These are phyloP conservation scores for Nemoura dubitans DNA, from an alignment of 2,888 invertebrate species.

Conservation along the genomic window DNA sequence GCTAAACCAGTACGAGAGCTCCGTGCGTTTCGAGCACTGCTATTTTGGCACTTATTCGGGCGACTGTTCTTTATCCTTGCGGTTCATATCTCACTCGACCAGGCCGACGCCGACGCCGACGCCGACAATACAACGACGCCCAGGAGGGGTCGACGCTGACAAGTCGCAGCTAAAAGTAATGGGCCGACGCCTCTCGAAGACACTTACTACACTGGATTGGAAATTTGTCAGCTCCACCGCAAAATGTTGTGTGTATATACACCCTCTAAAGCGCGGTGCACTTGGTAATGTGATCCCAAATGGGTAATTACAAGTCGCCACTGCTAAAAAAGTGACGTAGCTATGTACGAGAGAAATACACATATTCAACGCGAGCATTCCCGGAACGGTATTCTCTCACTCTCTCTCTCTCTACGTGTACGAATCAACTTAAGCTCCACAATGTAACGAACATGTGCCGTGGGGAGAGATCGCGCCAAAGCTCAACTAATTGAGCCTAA, in stretches of 20 bases:
- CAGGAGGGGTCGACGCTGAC: constrained; percentile 3
- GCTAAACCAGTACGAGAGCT: too few species aligned
- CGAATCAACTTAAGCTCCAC: neutral
- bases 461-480: neutral
- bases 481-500: neutral
- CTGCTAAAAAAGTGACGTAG: neutral
- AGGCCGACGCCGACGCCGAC: neutral
- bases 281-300: constrained; percentile 13
- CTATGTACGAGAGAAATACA: neutral
- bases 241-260: neutral
- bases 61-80: too few species aligned
- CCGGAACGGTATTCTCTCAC: neutral
- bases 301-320: constrained; percentile 1
- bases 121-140: neutral
- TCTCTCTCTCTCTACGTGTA: too few species aligned
- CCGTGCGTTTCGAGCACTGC: neutral
- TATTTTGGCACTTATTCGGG: neutral
- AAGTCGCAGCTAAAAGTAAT: constrained; percentile 4
- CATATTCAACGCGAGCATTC: neutral
- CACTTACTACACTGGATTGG: neutral
- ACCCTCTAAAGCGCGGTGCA: neutral
- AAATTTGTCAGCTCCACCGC: neutral
- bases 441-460: too few species aligned
- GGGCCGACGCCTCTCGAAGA: neutral
- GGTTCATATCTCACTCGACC: neutral